These are phyloP conservation scores for Oophaga sylvatica DNA, from an alignment of 2,797 vertebrate species.

Conservation along the genomic window DNA sequence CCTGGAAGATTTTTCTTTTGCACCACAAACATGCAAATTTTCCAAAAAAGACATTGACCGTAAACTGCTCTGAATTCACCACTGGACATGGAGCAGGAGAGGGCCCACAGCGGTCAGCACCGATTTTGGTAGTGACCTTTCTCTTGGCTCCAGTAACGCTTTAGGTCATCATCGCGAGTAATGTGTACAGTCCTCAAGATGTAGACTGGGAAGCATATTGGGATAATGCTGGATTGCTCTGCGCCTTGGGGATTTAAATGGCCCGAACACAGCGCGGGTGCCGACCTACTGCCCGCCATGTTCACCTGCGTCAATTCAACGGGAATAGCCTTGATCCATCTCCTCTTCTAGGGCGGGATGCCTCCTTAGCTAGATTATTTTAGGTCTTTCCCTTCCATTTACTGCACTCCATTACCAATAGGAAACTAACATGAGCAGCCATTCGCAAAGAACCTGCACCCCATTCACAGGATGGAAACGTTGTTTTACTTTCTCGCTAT, in stretches of 20 bases:
- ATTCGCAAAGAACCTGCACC: too few species aligned
- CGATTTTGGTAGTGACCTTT: conserved; percentile 1
- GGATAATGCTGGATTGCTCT: not conserved
- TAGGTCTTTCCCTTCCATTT: too few species aligned
- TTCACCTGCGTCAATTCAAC: too few species aligned
- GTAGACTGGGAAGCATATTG: not conserved
- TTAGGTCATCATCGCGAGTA: not conserved
- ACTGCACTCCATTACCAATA: too few species aligned
- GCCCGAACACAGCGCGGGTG: not conserved
- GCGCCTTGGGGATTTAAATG: not conserved
- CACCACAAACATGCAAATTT: not conserved
- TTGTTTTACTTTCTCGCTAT: too few species aligned
- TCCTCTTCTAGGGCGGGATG: too few species aligned
- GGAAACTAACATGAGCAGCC: too few species aligned
- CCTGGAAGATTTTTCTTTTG: not conserved
- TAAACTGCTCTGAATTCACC: not conserved
- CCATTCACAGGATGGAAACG: too few species aligned
- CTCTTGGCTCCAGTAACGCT: not conserved
- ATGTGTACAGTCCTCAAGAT: not conserved
- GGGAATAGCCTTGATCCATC: too few species aligned
- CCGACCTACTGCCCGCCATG: not conserved
- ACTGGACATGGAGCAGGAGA: not conserved
- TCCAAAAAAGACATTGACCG: not conserved
- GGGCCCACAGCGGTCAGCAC: not conserved
- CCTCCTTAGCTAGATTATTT: too few species aligned